Evolutionary conservation across 2,113 vertebrate genomes (phyloP).

Genomic region (Otus sunia): DNA sequence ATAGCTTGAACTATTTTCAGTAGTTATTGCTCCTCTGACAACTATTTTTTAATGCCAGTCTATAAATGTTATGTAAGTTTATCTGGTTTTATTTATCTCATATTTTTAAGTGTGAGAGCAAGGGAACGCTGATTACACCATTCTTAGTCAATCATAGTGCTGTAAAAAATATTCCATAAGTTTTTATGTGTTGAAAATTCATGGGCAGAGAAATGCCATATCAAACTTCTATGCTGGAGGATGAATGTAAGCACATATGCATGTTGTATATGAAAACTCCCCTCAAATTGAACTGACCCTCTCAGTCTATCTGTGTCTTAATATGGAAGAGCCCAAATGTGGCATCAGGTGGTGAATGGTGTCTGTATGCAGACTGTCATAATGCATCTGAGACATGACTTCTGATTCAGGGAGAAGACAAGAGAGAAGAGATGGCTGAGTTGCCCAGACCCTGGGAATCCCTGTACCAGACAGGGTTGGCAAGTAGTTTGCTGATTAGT

Average conservation of each 20-base stretch:
- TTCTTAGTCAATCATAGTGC: neutral
- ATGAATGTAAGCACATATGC: neutral
- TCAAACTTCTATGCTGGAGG: neutral
- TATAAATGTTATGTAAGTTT: constrained; percentile 23
- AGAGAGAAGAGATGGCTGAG: neutral
- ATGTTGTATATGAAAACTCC: neutral
- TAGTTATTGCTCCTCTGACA: constrained; percentile 49
- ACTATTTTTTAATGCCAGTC: neutral
- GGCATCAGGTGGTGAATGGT: neutral
- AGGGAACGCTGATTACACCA: neutral
- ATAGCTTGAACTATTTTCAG: constrained; percentile 62
- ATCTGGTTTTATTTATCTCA: constrained; percentile 24
- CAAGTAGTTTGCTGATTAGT: neutral
- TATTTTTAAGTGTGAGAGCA: neutral
- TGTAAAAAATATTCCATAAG: neutral
- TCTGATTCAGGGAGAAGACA: neutral
- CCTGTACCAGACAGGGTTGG: neutral
- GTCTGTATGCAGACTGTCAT: accelerated
- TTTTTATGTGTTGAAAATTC: neutral
- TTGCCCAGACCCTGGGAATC: neutral
- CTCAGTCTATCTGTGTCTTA: neutral
- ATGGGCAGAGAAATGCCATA: neutral
- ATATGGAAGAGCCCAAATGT: neutral
- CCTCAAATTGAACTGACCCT: neutral
- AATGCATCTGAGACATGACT: accelerated